Evolutionary conservation across 2,113 vertebrate genomes (phyloP).

Genomic region (Apodemus sylvaticus): DNA sequence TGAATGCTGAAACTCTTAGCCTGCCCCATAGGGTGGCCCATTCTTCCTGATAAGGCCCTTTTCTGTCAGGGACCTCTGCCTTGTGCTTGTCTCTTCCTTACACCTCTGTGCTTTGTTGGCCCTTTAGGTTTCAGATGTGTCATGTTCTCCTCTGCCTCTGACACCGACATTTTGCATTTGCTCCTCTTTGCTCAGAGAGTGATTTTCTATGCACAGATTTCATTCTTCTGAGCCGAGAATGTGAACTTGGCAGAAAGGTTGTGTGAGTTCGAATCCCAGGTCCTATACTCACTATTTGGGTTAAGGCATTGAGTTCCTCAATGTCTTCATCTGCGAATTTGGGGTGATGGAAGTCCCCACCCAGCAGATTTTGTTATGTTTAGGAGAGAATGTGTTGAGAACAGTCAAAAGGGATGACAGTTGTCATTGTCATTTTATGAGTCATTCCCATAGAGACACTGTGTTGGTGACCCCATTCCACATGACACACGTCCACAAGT

Average conservation of each 20-base stretch:
- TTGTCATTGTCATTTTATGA: neutral
- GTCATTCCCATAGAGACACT: neutral
- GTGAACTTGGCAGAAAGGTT: neutral
- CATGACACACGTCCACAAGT: neutral
- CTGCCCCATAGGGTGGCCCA: fast-evolving
- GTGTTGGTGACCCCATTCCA: neutral
- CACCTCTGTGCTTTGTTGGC: neutral
- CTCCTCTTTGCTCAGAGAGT: neutral
- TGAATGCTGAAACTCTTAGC: neutral
- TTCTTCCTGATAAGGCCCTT: neutral
- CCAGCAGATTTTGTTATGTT: neutral
- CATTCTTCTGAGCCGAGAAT: neutral
- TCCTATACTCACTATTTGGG: neutral
- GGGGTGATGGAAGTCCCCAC: neutral
- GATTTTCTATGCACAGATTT: neutral
- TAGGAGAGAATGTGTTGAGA: constrained; percentile 9
- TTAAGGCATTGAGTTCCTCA: neutral
- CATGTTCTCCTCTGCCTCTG: neutral
- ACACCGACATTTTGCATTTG: neutral
- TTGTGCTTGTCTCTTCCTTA: neutral
- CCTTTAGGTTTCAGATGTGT: neutral
- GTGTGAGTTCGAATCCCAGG: neutral
- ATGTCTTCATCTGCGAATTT: neutral
- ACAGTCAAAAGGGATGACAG: neutral
- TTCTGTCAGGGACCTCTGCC: neutral